phyloP scores from a whole-genome alignment of 2,888 invertebrate species.

The Drosophila helvetica region DNA sequence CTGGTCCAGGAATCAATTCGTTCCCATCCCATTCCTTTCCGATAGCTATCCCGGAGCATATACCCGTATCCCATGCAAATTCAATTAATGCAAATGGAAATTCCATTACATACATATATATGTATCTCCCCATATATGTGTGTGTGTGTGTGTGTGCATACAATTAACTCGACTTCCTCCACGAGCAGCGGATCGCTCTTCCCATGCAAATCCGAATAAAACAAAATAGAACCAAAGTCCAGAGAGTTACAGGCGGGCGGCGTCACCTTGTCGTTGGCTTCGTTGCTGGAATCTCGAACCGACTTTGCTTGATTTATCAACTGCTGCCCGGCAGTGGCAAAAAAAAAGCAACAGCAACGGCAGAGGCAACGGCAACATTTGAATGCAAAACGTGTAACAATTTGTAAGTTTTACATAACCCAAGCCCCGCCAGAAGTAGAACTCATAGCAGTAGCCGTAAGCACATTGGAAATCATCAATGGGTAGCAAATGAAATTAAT shows the following conservation, averaged over 20 bases:
- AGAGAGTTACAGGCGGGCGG: conserved; percentile 29
- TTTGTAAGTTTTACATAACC: conserved; percentile 70
- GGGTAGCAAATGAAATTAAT: conserved; percentile 40
- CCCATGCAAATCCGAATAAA: conserved; percentile 3
- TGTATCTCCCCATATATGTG: conserved; percentile 13
- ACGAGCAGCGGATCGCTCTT: conserved; percentile 3
- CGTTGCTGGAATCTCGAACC: conserved; percentile 15
- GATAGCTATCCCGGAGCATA: background rate
- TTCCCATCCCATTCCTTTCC: background rate
- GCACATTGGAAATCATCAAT: conserved; percentile 50
- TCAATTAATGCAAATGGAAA: conserved; percentile 44
- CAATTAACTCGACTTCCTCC: conserved; percentile 58
- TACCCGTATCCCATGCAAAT: conserved; percentile 49
- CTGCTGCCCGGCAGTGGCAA: background rate
- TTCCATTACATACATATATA: conserved; percentile 43
- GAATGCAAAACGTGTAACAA: conserved; percentile 69
- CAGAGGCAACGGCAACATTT: conserved; percentile 37
- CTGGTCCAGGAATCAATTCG: background rate
- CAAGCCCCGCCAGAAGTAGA: conserved; percentile 50
- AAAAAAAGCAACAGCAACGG: conserved; percentile 7
- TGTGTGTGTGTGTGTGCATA: conserved; percentile 42
- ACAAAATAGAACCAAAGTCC: conserved; percentile 32
- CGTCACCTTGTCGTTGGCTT: conserved; percentile 62
- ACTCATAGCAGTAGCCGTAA: conserved; percentile 53
- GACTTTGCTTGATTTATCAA: conserved; percentile 62